Conservation (phyloP, 2,113 vertebrate genomes). For the Zeus faber region DNA sequence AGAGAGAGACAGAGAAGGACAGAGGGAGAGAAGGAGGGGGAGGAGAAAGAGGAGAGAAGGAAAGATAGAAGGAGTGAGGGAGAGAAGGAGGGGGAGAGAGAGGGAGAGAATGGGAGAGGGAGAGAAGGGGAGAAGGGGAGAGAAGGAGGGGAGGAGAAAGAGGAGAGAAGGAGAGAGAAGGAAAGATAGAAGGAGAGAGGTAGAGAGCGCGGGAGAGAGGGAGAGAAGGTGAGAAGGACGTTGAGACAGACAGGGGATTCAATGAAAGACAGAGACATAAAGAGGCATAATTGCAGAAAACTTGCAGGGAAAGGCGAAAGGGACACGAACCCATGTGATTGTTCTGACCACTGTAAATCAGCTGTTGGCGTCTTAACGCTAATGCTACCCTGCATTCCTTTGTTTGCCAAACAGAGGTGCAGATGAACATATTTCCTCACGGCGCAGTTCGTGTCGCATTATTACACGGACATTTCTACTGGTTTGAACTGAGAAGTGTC, state of each 20-base stretch:
- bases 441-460: not conserved
- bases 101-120: too few relatives aligned
- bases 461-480: not conserved
- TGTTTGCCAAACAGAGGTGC: not conserved
- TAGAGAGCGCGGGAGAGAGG: too few relatives aligned
- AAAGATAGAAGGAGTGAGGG: too few relatives aligned
- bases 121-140: too few relatives aligned
- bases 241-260: not conserved
- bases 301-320: not conserved
- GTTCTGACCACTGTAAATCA: too few relatives aligned
- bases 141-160: conserved; percentile 14
- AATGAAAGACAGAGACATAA: not conserved
- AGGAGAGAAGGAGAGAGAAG: conserved; percentile 4
- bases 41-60: too few relatives aligned
- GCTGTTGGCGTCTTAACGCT: too few relatives aligned
- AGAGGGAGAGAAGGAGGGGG: too few relatives aligned
- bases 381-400: conserved; percentile 3
- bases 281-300: conserved; percentile 6
- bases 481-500: too few relatives aligned
- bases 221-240: not conserved
- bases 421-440: not conserved
- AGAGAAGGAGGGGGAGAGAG: too few relatives aligned
- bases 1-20: too few relatives aligned
- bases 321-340: too few relatives aligned
- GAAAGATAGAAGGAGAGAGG: not conserved